phyloP scores from a whole-genome alignment of 2,888 invertebrate genomes.

The Timema podura region DNA sequence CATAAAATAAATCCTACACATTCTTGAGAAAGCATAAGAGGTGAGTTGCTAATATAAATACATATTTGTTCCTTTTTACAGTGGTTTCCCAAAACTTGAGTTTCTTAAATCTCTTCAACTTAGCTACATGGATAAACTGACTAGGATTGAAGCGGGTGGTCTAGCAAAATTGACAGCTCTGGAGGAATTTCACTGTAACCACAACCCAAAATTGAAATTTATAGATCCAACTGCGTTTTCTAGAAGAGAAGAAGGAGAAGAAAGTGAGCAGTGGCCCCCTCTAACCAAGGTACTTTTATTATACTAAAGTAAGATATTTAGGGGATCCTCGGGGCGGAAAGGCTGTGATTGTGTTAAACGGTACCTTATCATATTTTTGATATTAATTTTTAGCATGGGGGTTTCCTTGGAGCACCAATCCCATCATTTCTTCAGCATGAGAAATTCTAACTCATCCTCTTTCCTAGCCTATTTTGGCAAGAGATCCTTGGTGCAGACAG shows the following conservation, averaged over 20 bases:
- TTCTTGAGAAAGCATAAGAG: not conserved
- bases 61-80: conserved; percentile 32
- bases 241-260: conserved; percentile 48
- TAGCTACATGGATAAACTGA: conserved; percentile 60
- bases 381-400: too few species aligned
- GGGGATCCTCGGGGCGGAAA: too few species aligned
- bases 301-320: conserved; percentile 30
- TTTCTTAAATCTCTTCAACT: conserved; percentile 63
- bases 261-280: conserved; percentile 58
- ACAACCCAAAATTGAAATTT: conserved; percentile 57
- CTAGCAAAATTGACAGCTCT: conserved; percentile 52
- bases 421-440: too few species aligned
- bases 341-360: too few species aligned
- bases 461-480: too few species aligned
- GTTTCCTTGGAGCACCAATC: too few species aligned
- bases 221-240: conserved; percentile 61
- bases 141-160: conserved; percentile 51
- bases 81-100: conserved; percentile 50
- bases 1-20: not conserved
- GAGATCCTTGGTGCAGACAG: too few species aligned
- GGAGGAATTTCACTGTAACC: conserved; percentile 53
- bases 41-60: not conserved
- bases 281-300: conserved; percentile 54
- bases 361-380: too few species aligned
- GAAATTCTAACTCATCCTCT: too few species aligned